These are phyloP conservation scores for Drosophila eugracilis DNA, from an alignment of 1,140 invertebrate species.

Conservation along the genomic window DNA sequence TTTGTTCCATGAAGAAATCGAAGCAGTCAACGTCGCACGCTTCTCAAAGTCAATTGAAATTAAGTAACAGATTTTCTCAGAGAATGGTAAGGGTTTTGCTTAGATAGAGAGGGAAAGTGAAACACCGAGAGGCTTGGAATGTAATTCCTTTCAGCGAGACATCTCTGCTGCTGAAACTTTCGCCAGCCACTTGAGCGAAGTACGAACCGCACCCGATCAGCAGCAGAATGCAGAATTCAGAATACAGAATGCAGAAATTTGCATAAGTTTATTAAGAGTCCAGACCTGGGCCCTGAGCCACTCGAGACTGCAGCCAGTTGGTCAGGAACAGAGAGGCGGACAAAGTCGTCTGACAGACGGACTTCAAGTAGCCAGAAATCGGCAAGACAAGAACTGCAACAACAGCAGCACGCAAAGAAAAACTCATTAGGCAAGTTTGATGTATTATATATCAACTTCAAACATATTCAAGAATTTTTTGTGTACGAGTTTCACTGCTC, in stretches of 20 bases:
- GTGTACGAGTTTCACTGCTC: neutral
- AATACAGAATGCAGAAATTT: slow-evolving; percentile 62
- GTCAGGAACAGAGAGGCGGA: slow-evolving; percentile 20
- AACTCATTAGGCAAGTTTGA: too few relatives aligned
- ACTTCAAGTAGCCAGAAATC: slow-evolving; percentile 46
- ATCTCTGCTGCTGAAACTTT: slow-evolving; percentile 45
- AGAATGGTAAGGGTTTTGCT: neutral
- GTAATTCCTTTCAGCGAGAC: slow-evolving; percentile 23
- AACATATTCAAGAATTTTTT: neutral
- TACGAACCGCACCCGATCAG: slow-evolving; percentile 17
- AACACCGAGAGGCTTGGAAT: neutral
- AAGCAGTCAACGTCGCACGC: slow-evolving; percentile 57
- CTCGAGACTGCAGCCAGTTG: slow-evolving; percentile 56
- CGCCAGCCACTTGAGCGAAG: slow-evolving; percentile 50
- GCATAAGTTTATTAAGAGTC: slow-evolving; percentile 73
- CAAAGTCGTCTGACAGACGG: slow-evolving; percentile 26
- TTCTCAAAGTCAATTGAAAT: slow-evolving; percentile 81
- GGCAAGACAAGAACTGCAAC: slow-evolving; percentile 30
- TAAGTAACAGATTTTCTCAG: slow-evolving; percentile 77
- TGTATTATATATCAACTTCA: neutral
- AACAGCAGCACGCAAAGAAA: slow-evolving; percentile 27
- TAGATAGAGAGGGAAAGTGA: neutral
- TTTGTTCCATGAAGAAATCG: slow-evolving; percentile 73
- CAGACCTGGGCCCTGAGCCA: slow-evolving; percentile 27
- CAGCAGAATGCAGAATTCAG: slow-evolving; percentile 33